phyloP scores from a whole-genome alignment of 2,888 invertebrate species.

The Volucella bombylans region DNA sequence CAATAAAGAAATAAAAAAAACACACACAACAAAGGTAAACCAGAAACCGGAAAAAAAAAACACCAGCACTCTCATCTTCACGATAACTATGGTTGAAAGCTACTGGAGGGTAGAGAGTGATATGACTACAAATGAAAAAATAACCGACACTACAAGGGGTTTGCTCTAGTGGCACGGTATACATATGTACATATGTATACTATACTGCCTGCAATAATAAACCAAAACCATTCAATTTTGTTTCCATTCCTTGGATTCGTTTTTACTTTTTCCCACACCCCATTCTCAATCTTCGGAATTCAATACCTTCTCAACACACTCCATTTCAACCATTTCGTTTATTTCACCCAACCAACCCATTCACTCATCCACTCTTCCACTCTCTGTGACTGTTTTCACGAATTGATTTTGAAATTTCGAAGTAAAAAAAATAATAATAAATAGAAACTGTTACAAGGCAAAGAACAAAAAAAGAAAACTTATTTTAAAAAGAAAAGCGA shows the following conservation, averaged over 20 bases:
- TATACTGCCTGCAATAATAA: constrained; percentile 52
- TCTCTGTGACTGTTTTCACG: constrained; percentile 46
- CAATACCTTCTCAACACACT: background rate
- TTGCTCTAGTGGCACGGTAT: background rate
- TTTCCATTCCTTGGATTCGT: constrained; percentile 31
- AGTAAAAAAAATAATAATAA: constrained; percentile 17
- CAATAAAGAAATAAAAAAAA: background rate
- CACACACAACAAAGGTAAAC: background rate
- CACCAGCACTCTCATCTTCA: background rate
- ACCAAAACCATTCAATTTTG: constrained; percentile 62
- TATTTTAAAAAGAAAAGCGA: constrained; percentile 34
- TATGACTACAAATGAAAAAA: constrained; percentile 31
- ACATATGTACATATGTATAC: background rate
- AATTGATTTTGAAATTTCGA: constrained; percentile 68
- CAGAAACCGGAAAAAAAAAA: too few species aligned
- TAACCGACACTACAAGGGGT: constrained; percentile 17
- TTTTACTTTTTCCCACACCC: background rate
- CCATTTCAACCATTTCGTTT: too few species aligned
- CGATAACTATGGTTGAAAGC: constrained; percentile 38
- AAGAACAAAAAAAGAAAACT: constrained; percentile 10
- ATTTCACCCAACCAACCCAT: too few species aligned
- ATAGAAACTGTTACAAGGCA: constrained; percentile 53
- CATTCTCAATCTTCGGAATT: background rate
- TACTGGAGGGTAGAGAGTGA: constrained; percentile 26
- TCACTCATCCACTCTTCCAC: constrained; percentile 2